phyloP scores from a whole-genome alignment of 2,113 vertebrate genomes.

The Aviceda subcristata region DNA sequence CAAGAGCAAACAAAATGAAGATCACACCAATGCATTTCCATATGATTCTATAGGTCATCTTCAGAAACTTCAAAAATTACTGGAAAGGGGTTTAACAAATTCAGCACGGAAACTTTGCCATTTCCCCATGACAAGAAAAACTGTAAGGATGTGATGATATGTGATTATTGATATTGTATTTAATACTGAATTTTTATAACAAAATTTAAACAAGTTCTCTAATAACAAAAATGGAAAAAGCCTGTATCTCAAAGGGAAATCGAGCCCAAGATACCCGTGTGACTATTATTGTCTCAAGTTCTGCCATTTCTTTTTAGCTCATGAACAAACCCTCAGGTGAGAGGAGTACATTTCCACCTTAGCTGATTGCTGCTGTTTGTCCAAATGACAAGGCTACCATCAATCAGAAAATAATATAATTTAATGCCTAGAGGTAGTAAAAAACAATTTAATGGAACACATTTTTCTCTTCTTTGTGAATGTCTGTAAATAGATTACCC shows the following conservation, averaged over 20 bases:
- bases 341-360: background rate
- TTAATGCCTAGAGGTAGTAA: background rate
- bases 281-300: background rate
- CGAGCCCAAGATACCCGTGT: background rate
- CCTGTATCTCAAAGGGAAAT: background rate
- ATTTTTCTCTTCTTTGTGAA: background rate
- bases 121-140: background rate
- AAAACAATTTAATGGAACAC: background rate
- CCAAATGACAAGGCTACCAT: background rate
- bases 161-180: background rate
- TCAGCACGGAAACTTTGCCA: background rate
- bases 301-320: background rate
- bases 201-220: background rate
- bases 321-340: background rate
- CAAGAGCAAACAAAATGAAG: background rate
- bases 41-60: background rate
- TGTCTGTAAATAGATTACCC: background rate
- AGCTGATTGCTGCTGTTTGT: background rate
- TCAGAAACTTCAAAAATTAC: background rate
- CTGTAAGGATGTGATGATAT: background rate
- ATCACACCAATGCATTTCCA: background rate
- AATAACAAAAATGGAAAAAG: background rate
- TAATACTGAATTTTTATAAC: background rate
- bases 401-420: background rate
- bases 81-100: background rate